phyloP scores from a whole-genome alignment of 2,888 invertebrate species.

The Clusia tigrina region DNA sequence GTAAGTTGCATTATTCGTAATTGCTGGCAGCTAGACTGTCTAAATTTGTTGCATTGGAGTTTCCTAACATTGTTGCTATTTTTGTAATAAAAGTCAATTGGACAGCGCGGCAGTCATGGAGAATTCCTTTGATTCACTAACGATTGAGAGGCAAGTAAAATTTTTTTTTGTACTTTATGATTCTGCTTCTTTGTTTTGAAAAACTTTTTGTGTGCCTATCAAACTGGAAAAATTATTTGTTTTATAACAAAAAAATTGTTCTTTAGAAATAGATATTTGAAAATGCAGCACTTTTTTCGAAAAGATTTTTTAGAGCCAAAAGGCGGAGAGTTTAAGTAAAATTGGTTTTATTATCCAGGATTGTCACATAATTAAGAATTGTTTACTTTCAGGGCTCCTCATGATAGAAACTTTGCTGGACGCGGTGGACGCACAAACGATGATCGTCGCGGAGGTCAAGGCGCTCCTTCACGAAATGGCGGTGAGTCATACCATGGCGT shows the following conservation, averaged over 20 bases:
- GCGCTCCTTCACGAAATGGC: constrained; percentile 77
- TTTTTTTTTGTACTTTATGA: not conserved
- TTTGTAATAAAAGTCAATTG: no score
- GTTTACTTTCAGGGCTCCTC: constrained; percentile 56
- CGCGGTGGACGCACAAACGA: constrained; percentile 69
- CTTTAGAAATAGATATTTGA: no score
- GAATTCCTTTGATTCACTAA: no score
- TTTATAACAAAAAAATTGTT: not conserved
- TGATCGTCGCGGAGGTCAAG: constrained; percentile 85
- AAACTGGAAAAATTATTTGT: not conserved
- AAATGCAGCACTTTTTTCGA: not conserved
- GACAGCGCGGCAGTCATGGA: no score
- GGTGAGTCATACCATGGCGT: constrained; percentile 78
- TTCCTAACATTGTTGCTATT: no score
- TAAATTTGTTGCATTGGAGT: no score
- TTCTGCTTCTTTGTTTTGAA: not conserved
- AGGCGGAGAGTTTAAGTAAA: no score
- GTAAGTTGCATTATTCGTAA: no score
- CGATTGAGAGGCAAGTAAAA: no score
- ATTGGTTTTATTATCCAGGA: not conserved
- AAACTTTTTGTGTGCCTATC: not conserved
- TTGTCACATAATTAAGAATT: not conserved
- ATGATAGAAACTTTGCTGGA: constrained; percentile 58
- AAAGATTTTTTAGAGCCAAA: not conserved
- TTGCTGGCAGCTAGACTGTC: not conserved